Evolutionary conservation across 2,113 vertebrate species (phyloP).

Genomic region (Phaethon lepturus): DNA sequence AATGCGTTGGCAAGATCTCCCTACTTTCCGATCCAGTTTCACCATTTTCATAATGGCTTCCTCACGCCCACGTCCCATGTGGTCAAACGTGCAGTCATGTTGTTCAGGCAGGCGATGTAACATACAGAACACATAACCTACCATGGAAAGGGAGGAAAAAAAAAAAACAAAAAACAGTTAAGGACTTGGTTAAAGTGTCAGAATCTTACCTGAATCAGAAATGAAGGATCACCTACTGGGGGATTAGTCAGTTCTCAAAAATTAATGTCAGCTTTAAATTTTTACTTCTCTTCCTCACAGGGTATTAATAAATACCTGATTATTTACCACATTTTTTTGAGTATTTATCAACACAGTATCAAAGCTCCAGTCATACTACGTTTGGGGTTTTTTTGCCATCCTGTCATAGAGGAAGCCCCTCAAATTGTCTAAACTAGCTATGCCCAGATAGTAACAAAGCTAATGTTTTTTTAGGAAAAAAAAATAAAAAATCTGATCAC

Average conservation of each 20-base stretch:
- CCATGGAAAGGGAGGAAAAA: background rate
- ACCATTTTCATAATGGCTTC: conserved; percentile 99
- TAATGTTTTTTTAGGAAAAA: background rate
- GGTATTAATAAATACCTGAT: background rate
- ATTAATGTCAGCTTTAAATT: background rate
- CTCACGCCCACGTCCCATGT: conserved; percentile 95
- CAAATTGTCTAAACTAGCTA: background rate
- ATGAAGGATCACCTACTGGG: background rate
- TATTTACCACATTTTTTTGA: background rate
- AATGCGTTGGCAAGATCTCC: conserved; percentile 98
- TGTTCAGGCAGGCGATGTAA: conserved; percentile 97
- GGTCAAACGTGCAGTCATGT: conserved; percentile 96
- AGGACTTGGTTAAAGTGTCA: background rate
- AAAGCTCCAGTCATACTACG: background rate
- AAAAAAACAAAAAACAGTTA: background rate
- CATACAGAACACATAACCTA: conserved; percentile 98
- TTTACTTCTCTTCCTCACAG: background rate
- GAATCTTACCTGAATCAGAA: background rate
- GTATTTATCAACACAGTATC: background rate
- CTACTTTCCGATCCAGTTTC: conserved; percentile 98
- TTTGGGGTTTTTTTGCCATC: rapidly evolving
- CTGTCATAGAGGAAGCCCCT: background rate
- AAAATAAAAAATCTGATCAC: background rate
- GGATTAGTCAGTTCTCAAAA: background rate
- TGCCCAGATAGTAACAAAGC: background rate